Base-by-base conservation (phyloP, 1,140 invertebrate genomes). In the Oncopodura yosiiana region DNA sequence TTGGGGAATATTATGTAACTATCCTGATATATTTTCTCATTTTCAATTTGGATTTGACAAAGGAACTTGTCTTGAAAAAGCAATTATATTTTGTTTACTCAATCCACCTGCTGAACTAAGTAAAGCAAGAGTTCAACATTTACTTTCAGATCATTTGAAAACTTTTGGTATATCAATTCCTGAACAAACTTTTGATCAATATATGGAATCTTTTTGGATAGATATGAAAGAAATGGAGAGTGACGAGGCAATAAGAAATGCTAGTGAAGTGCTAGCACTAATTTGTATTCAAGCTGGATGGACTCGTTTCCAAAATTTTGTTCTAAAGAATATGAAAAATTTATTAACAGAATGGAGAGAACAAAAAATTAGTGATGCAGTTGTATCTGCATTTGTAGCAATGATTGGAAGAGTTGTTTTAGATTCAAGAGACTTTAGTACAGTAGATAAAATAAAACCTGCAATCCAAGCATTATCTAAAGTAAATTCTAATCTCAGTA, bases 311-410 rank as follows among this genome's bases (percentile, higher is more conserved):
- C 27, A 39, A 3, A 16, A 3, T 2, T 27, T 53, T 4, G 45
- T 53, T 21, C 27, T 23, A 19, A 18, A 44, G 1, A 2, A 12
- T 6, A 18, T 53, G 1, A n/a, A 18, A 14, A 19, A 21, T 11
- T 36, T 42, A 19, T 1, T 32, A 12, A 0, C 2, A 11, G 51
- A 34, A 27, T 53, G 51, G 51, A 12, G 14, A 8, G 11, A 53
- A 19, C n/a, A 32, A 16, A 26, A 27, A n/a, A 45, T 53, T 1
- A 53, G 41, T n/a, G 51, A 45, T 26, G 39, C 30, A 11, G 29
- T 53, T 12, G 21, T 53, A 0, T 29, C 39, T 1, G 29, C 26
- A 16, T 53, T 53, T 30, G 21, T 53, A 3, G 24, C 9, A n/a
- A 16, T 38, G 6, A 44, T 53, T 8, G 51, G 51, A 44, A 38